A percentile compares a stretch with the other conserved stretches of the same genome.
Evolutionary conservation across 2,113 vertebrate species (phyloP).

Genomic region (Corynorhinus townsendii): DNA sequence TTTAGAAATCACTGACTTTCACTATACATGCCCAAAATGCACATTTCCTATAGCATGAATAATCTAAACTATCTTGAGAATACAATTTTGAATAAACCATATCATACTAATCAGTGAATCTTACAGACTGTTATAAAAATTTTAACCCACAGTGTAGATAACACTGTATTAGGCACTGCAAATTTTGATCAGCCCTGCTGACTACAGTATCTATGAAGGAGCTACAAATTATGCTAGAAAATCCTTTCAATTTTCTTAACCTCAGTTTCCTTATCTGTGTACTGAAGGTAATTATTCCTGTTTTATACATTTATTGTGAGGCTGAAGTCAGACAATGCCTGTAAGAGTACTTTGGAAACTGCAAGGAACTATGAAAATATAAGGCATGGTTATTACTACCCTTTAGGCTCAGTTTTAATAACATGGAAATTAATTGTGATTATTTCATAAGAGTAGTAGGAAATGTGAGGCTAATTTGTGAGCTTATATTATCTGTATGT

Average conservation of each 20-base stretch:
- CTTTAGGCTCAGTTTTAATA: constrained; percentile 26
- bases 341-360: constrained; percentile 27
- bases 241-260: background rate
- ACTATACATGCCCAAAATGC: background rate
- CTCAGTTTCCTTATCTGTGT: constrained; percentile 20
- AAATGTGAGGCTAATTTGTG: constrained; percentile 23
- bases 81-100: background rate
- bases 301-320: background rate
- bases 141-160: background rate
- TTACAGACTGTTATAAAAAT: background rate
- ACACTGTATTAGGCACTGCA: background rate
- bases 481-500: background rate
- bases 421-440: background rate
- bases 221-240: background rate
- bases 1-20: background rate
- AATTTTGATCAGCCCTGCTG: background rate
- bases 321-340: background rate
- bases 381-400: background rate
- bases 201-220: background rate
- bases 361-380: background rate
- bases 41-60: background rate
- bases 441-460: background rate
- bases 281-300: background rate
- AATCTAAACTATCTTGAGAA: background rate
- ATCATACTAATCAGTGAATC: background rate